These are phyloP conservation scores for Neofelis nebulosa DNA, from an alignment of 2,113 vertebrate species.

Conservation along the genomic window DNA sequence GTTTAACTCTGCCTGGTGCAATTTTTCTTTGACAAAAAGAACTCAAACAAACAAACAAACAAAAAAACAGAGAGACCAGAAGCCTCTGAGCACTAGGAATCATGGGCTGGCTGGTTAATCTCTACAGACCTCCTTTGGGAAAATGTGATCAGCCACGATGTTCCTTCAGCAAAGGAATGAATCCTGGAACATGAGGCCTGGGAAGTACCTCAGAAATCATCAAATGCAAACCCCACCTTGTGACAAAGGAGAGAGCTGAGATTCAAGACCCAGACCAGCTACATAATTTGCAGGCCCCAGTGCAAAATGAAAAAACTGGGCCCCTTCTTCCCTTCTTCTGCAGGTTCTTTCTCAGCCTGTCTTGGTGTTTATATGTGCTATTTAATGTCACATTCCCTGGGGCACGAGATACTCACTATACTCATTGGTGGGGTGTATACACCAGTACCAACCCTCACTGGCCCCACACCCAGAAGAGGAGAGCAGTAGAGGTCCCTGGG, in stretches of 20 bases:
- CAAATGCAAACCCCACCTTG: neutral
- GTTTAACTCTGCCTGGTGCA: neutral
- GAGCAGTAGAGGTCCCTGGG: neutral
- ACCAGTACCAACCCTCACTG: neutral
- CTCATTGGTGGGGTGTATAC: neutral
- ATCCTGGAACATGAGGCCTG: neutral
- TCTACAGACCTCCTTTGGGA: neutral
- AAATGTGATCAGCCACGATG: neutral
- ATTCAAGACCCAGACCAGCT: neutral
- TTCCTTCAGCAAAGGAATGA: neutral
- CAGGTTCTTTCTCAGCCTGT: neutral
- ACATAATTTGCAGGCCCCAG: neutral
- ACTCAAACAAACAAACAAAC: neutral
- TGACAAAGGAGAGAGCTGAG: neutral
- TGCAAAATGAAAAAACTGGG: neutral
- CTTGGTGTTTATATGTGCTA: neutral
- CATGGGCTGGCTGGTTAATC: neutral
- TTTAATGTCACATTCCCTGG: neutral
- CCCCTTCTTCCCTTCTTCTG: neutral
- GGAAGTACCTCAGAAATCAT: neutral
- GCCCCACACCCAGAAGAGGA: neutral
- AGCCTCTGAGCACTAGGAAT: neutral
- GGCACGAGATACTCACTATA: neutral
- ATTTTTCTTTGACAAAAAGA: neutral
- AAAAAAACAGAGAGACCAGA: neutral